Base-by-base conservation (phyloP, 2,797 vertebrate species). In the Agapornis canus region DNA sequence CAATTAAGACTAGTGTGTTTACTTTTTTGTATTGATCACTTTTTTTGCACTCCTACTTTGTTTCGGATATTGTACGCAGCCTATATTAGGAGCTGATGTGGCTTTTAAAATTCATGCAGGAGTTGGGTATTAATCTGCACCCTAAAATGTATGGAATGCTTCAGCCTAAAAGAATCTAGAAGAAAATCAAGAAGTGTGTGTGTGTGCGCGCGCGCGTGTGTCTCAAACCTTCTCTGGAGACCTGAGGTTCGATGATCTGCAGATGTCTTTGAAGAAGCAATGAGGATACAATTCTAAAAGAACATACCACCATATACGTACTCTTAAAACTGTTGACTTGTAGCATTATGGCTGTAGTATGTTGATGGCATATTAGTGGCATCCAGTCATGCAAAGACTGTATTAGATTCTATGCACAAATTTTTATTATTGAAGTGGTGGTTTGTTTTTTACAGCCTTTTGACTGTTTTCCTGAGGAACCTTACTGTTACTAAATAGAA, bases 21-120 rank as follows among this genome's bases (percentile, higher is more conserved):
- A 98, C 97, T 98, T 98, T 35, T 98, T 98, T 98, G 95, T 98
- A 98, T 97, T 95, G 97, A 97, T 97, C 98, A 96, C 97, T 96
- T 97, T 97, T 97, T 98, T 98, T 98, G 97, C 98, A 98, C 98
- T 98, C 97, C 97, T 98, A 85, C 94, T 97, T 95, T 96, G 96
- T 97, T 97, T 97, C 84, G 89, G 83, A 92, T 95, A 89, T 97
- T 96, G 95, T 97, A 94, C 96, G 96, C 96, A 95, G 97, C 97
- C 97, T 97, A 85, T 95, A 94, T 95, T 96, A 96, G 97, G 96
- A 97, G 96, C 96, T 97, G 93, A 94, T 95, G 92, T 91, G 96
- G 97, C 95, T 97, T 97, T 97, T 97, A 96, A 94, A 96, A 96
- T 96, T 97, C 94, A 95, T 92, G 90, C 94, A 96, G 94, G 95